A percentile compares a stretch with the other conserved stretches of the same genome.
Conservation (phyloP, 1,140 invertebrate genomes). For the Drosophila pallidifrons region DNA sequence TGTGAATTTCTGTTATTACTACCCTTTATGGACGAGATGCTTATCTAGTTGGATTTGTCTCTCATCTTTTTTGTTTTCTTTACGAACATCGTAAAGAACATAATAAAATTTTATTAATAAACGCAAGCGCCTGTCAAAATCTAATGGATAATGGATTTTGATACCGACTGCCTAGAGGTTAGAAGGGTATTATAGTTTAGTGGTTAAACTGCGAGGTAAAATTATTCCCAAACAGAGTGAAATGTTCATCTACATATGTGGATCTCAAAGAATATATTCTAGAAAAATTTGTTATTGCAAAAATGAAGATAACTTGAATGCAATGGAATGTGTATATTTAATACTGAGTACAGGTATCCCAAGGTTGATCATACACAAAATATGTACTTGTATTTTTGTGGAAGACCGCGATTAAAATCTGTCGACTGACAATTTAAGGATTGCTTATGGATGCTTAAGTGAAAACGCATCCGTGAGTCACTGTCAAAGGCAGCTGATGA, state of each 20-base stretch:
- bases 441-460: conserved; percentile 54
- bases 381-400: neutral
- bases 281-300: no score
- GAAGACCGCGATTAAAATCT: conserved; percentile 69
- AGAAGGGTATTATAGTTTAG: no score
- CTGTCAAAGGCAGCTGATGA: conserved; percentile 20
- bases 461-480: conserved; percentile 19
- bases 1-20: conserved; percentile 59
- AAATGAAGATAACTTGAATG: no score
- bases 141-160: conserved; percentile 63
- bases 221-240: no score
- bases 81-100: conserved; percentile 44
- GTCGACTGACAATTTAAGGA: conserved; percentile 56
- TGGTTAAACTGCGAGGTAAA: no score
- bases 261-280: no score
- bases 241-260: no score
- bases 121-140: conserved; percentile 66
- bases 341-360: no score
- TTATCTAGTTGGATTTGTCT: conserved; percentile 50
- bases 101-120: conserved; percentile 80
- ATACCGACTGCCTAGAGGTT: neutral
- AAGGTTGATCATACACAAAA: no score
- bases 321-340: no score
- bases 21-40: conserved; percentile 58
- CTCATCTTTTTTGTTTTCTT: conserved; percentile 35